A percentile compares a stretch with the other conserved stretches of the same genome.
These are phyloP conservation scores for Drosophila multiciliata DNA, from an alignment of 2,888 invertebrate species.

Conservation along the genomic window DNA sequence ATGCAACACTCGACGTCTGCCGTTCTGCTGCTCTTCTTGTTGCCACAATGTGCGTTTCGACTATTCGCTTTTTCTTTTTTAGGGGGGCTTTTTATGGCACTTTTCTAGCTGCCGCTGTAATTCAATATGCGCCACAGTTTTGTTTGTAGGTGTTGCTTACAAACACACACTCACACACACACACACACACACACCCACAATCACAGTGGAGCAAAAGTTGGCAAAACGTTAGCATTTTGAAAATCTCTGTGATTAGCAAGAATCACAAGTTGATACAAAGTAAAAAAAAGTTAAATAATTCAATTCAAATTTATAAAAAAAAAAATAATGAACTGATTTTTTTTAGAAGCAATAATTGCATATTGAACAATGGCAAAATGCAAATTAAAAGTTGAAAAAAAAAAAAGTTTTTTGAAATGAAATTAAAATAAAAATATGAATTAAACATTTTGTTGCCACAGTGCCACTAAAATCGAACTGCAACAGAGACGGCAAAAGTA, in stretches of 20 bases:
- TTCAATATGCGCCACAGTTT: slow-evolving; percentile 57
- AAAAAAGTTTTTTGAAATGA: not conserved
- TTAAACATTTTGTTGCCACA: not conserved
- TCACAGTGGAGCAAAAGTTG: slow-evolving; percentile 33
- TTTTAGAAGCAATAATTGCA: not conserved
- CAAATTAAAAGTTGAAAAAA: not conserved
- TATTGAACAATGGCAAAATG: not conserved
- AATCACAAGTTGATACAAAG: not conserved
- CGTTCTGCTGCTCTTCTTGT: slow-evolving; percentile 14
- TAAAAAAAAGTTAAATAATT: not conserved
- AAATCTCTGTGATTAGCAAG: not conserved
- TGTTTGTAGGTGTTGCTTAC: slow-evolving; percentile 38
- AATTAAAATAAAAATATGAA: not conserved
- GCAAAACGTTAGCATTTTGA: not conserved
- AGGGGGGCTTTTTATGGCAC: slow-evolving; percentile 54
- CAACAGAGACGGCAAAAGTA: slow-evolving; percentile 19
- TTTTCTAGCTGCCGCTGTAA: slow-evolving; percentile 73
- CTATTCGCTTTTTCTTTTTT: slow-evolving; percentile 16
- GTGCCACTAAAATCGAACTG: slow-evolving; percentile 10
- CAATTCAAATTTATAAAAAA: not conserved
- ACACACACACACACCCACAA: not conserved
- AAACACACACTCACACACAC: slow-evolving; percentile 3
- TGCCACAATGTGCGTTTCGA: slow-evolving; percentile 27
- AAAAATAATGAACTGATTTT: not conserved
- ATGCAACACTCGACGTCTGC: slow-evolving; percentile 50